Percentiles rank a stretch among this genome's conserved stretches.
These are phyloP conservation scores for Chrysopa pallens DNA, from an alignment of 1,140 invertebrate genomes.

Conservation along the genomic window DNA sequence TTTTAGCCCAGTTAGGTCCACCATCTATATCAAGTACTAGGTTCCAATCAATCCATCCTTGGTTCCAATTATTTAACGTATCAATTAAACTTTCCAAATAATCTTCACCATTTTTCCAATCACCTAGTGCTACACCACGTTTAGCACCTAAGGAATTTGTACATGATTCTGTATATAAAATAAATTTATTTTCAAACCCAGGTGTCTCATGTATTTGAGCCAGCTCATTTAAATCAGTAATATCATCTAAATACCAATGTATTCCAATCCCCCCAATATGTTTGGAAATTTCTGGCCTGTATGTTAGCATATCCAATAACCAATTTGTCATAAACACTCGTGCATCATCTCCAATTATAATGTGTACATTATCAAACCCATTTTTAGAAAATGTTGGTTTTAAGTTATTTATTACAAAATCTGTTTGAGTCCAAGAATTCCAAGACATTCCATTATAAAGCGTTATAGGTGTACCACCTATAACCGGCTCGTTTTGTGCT, in stretches of 20 bases:
- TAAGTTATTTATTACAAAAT: constrained; percentile 37
- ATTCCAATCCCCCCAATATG: constrained; percentile 35
- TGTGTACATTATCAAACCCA: constrained; percentile 25
- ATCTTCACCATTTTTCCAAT: not conserved
- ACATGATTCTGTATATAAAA: constrained; percentile 34
- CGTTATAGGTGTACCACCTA: constrained; percentile 21
- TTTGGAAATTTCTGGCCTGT: constrained; percentile 19
- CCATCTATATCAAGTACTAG: constrained; percentile 53
- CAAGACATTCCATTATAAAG: constrained; percentile 41
- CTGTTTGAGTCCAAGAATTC: constrained; percentile 24
- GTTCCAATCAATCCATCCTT: constrained; percentile 84
- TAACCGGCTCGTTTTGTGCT: constrained; percentile 24
- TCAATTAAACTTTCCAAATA: not conserved
- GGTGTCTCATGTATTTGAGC: constrained; percentile 18
- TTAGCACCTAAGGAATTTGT: not conserved
- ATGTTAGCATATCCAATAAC: not conserved
- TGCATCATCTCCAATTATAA: constrained; percentile 46
- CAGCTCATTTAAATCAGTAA: constrained; percentile 19
- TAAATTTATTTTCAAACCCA: constrained; percentile 30
- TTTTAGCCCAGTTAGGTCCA: constrained; percentile 65
- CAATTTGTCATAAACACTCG: constrained; percentile 32
- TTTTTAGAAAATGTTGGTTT: constrained; percentile 33
- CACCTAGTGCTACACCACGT: no score
- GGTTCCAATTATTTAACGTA: constrained; percentile 39
- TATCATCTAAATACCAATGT: constrained; percentile 41